Evolutionary conservation across 1,140 invertebrate species (phyloP), one percentile per base, ranked within the genome.

Genomic region (Heliconius himera): DNA sequence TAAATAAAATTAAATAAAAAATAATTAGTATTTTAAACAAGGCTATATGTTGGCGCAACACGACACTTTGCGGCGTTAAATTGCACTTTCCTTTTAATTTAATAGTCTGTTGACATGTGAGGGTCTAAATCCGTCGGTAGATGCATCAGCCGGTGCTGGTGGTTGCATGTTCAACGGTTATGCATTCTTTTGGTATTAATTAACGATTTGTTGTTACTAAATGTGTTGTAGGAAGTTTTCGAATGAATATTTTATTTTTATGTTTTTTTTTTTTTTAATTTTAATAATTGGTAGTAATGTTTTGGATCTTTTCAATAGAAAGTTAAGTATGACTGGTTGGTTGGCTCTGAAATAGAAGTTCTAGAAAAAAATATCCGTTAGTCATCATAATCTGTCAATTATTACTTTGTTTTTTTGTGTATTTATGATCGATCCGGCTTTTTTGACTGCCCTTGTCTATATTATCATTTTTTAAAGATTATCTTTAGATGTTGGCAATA

Each of bases 1-100:
- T 90, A 91, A 91, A 91, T 89, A 89, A 91, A 90, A 92, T 91
- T 90, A 88, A 91, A 91, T 88, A 89, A 90, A 91, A 90, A 90
- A 90, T 89, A 91, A 90, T 90, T 90, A 89, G 87, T 87, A 87
- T 87, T 87, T 86, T 85, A 81, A 82, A 82, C 70, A 79, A 73
- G 78, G 82, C 83, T 86, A 89, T 89, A 90, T 90, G 87, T 89
- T 85, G 86, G 77, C 78, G 74, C 84, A 86, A 86, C 87, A 91
- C 89, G 89, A 82, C 87, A 91, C 81, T 85, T 81, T 81, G 85
- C 82, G 86, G 88, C 88, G 88, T 88, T 85, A 81, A 84, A 87
- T 87, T 89, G 88, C 88, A 87, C 84, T 87, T 87, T 84, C 81
- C 81, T 78, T 84, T 83, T 83, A 85, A 83, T 89, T 88, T 90